Conservation (phyloP, 2,113 vertebrate genomes). For the Oplegnathus fasciatus region DNA sequence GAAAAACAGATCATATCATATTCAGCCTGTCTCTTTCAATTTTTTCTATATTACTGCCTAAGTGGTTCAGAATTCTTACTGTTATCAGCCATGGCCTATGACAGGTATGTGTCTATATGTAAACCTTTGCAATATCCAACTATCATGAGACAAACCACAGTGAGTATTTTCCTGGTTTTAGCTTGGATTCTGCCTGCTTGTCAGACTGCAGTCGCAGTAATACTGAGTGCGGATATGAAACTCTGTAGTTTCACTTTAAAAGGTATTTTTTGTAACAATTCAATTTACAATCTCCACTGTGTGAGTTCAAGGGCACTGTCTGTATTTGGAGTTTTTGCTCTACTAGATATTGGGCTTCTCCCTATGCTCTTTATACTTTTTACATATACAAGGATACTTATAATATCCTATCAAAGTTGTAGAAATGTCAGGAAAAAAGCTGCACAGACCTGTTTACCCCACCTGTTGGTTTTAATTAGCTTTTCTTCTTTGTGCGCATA, state of each 20-base stretch:
- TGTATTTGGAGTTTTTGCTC: neutral
- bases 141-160: conserved; percentile 9
- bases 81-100: conserved; percentile 26
- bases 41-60: conserved; percentile 17
- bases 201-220: neutral
- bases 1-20: conserved; percentile 39
- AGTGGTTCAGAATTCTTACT: conserved; percentile 17
- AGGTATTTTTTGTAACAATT: conserved; percentile 34
- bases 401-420: neutral
- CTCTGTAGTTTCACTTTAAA: neutral
- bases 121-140: conserved; percentile 38
- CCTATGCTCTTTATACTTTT: conserved; percentile 55
- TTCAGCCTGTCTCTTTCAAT: conserved; percentile 39
- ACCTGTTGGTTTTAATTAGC: conserved; percentile 47
- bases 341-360: neutral
- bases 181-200: conserved; percentile 16
- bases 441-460: conserved; percentile 58
- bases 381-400: conserved; percentile 48
- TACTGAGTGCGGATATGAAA: neutral
- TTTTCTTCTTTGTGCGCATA: conserved; percentile 24
- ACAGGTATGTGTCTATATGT: conserved; percentile 47
- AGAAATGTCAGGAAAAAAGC: conserved; percentile 46
- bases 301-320: neutral
- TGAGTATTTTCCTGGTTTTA: neutral
- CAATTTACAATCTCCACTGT: conserved; percentile 33